Conservation (phyloP, 2,113 vertebrate species). For the Colistium nudipinnis region DNA sequence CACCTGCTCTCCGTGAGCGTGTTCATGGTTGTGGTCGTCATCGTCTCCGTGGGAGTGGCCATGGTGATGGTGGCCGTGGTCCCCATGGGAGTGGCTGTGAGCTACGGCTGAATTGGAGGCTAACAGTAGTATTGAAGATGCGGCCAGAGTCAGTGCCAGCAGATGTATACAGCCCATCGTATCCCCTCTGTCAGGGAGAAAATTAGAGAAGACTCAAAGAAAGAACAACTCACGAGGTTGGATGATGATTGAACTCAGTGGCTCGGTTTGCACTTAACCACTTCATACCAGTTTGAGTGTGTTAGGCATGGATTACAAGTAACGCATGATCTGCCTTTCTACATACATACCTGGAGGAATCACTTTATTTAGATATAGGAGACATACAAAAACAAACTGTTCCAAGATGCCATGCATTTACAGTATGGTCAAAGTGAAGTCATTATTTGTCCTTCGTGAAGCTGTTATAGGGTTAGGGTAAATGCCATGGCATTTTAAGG, state of each 20-base stretch:
- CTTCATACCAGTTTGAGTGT: too few relatives aligned
- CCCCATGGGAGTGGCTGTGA: constrained; percentile 76
- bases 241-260: not conserved
- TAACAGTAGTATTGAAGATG: constrained; percentile 58
- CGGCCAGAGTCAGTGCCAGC: constrained; percentile 58
- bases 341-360: too few relatives aligned
- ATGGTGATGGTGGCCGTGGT: constrained; percentile 71
- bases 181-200: constrained; percentile 42
- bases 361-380: too few relatives aligned
- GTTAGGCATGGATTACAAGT: too few relatives aligned
- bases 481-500: too few relatives aligned
- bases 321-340: too few relatives aligned
- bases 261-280: not conserved
- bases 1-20: constrained; percentile 63
- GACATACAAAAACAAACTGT: too few relatives aligned
- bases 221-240: not conserved
- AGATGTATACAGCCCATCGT: constrained; percentile 71
- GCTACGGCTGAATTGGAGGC: constrained; percentile 47
- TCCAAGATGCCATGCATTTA: too few relatives aligned
- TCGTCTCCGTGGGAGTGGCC: constrained; percentile 72
- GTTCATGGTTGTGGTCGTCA: constrained; percentile 60
- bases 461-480: too few relatives aligned
- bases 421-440: too few relatives aligned
- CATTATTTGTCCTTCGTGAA: too few relatives aligned
- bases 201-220: not conserved